Base-by-base conservation (phyloP, 2,888 invertebrate species). In the Incurvaria masculella region DNA sequence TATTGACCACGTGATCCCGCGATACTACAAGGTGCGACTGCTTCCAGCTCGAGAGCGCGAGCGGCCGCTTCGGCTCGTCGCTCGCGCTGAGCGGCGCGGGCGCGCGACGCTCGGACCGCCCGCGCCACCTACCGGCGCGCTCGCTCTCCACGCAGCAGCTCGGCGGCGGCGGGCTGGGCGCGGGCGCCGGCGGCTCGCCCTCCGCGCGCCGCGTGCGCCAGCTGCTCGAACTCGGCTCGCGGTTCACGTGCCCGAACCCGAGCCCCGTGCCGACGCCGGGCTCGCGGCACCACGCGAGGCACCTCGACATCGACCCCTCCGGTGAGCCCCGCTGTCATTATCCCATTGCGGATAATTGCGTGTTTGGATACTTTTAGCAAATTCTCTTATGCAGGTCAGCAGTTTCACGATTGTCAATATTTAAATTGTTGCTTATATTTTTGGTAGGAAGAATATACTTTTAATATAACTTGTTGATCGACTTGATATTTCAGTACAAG, bases 301-400 rank as follows among this genome's bases (percentile, higher is more conserved):
- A 87, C 67, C 81, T 94, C 56, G 93, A 94, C 69, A 93, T 94
- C 58, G 94, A 94, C 80, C 91, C 93, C 61, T 93, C 90, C 62
- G 92, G 88, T 88, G 59, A 61, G 63, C 11, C 40, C 21, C 21
- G 14, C 8, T 27, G 27, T 10, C 8, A 8, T n/a, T n/a, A n/a
- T n/a, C n/a, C n/a, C n/a, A n/a, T n/a, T n/a, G n/a, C n/a, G n/a
- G n/a, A n/a, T n/a, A n/a, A n/a, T n/a, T n/a, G n/a, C n/a, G n/a
- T n/a, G n/a, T n/a, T n/a, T n/a, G n/a, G 27, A 47, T 27, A 14
- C n/a, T 46, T 39, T 46, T 6, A 27, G 19, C 43, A 45, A 4
- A 17, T 17, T 47, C 14, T 27, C 16, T 42, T 42, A 10, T 10
- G n/a, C n/a, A n/a, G n/a, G n/a, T n/a, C n/a, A n/a, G n/a, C n/a